Base-by-base conservation (phyloP, 2,797 vertebrate genomes). In the Galaxias olidus region DNA sequence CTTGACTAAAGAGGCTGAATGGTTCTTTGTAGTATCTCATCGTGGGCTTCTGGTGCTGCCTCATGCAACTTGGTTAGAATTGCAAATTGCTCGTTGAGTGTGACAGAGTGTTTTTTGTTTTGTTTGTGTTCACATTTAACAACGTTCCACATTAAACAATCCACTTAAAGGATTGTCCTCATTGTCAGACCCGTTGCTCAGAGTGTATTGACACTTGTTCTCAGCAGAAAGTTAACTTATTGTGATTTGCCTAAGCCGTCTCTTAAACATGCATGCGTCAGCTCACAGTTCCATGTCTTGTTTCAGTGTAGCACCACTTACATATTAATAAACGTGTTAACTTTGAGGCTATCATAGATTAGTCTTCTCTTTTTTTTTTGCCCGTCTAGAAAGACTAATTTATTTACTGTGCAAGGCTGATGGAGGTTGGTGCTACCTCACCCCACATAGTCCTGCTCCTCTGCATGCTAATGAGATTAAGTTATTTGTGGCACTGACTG, bases 31-130 rank as follows among this genome's bases (percentile, higher is more conserved):
- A 10, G 75, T 61, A 59, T 0, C 76, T 64, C 81, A 68, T 79
- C 80, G 87, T 86, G 86, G 86, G 81, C 63, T 84, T 86, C 80
- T 89, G 83, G 68, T 79, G 82, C 63, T 75, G 84, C 77, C 85
- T 82, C 87, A 81, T 84, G 69, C 68, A 52, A 76, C 54, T 63
- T 83, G 48, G 66, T 89, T 88, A 77, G 84, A 87, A 86, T 90
- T 90, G 89, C 87, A 88, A 89, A 90, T 89, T 10, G 83, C 57
- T 43, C 20, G 50, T 75, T 0, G 66, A 82, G 82, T 67, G 83
- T 73, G 76, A 88, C 87, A 89, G 80, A 84, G 82, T 78, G 79
- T 13, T 82, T 86, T 82, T 84, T 87, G 86, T 89, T 76, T 89
- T 83, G 80, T 87, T 76, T 69, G 68, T 72, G 52, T 62, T 79